Percentiles rank a stretch among this genome's conserved stretches.
phyloP scores from a whole-genome alignment of 2,113 vertebrate genomes.

The Mormoops blainvillei region DNA sequence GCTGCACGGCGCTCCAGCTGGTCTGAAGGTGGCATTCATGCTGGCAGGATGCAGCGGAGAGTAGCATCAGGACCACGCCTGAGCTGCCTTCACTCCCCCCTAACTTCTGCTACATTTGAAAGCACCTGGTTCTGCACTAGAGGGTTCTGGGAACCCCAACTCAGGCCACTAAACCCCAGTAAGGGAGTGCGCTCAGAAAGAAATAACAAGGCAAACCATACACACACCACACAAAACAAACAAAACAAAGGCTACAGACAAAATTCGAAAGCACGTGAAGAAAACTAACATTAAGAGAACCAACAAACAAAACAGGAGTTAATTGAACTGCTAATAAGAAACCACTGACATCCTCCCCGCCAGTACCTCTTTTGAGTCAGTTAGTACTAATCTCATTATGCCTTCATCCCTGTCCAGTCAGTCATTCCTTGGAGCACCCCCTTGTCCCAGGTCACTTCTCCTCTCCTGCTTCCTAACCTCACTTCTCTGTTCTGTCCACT shows the following conservation, averaged over 20 bases:
- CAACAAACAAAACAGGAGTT: not conserved
- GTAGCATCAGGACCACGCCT: not conserved
- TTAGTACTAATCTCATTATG: not conserved
- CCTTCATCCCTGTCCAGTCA: not conserved
- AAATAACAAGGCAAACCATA: not conserved
- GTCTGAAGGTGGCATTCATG: rapidly evolving
- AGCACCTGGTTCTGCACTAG: not conserved
- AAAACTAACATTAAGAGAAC: not conserved
- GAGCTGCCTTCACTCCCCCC: not conserved
- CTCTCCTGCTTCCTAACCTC: no score
- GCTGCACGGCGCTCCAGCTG: not conserved
- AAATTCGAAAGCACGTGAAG: not conserved
- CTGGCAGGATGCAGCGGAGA: not conserved
- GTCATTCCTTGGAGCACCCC: not conserved
- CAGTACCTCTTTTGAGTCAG: not conserved
- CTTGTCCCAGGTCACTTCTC: not conserved
- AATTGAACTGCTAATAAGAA: not conserved
- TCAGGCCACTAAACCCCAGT: not conserved
- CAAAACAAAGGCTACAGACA: not conserved
- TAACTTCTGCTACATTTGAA: not conserved
- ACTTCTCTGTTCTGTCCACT: not conserved
- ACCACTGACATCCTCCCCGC: not conserved
- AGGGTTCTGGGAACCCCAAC: not conserved
- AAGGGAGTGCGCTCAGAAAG: not conserved
- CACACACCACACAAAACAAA: not conserved